These are phyloP conservation scores for Phrynosoma platyrhinos DNA, from an alignment of 2,113 vertebrate species.

Conservation along the genomic window DNA sequence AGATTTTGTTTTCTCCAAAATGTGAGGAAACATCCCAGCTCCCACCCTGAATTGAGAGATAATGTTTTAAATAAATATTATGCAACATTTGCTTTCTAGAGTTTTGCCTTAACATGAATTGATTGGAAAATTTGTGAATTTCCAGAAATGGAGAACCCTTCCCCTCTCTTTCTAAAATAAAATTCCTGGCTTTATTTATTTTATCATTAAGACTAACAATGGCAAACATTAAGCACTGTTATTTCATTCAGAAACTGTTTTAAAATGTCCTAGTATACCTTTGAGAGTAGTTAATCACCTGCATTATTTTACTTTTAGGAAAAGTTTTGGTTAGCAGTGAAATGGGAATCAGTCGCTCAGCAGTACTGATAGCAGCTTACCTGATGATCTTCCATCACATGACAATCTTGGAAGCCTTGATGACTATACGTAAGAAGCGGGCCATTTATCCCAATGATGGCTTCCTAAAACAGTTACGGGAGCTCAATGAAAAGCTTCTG, in stretches of 20 bases:
- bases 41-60: no score
- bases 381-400: slow-evolving; percentile 98
- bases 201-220: not conserved
- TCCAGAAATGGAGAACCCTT: not conserved
- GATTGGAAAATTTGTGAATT: not conserved
- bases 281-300: slow-evolving; percentile 41
- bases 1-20: not conserved
- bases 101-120: no score
- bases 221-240: not conserved
- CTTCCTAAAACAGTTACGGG: slow-evolving; percentile 93
- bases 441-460: slow-evolving; percentile 93
- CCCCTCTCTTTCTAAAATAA: not conserved
- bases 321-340: slow-evolving; percentile 94
- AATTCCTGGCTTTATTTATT: not conserved
- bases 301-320: slow-evolving; percentile 76
- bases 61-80: not conserved
- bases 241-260: not conserved
- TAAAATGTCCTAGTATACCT: not conserved
- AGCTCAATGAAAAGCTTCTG: slow-evolving; percentile 90
- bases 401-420: slow-evolving; percentile 90
- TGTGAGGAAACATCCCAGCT: not conserved
- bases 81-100: not conserved
- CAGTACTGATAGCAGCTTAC: slow-evolving; percentile 91
- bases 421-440: slow-evolving; percentile 88
- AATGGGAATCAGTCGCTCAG: slow-evolving; percentile 94